phyloP scores from a whole-genome alignment of 2,888 invertebrate species.

The Platyscelio sp. region DNA sequence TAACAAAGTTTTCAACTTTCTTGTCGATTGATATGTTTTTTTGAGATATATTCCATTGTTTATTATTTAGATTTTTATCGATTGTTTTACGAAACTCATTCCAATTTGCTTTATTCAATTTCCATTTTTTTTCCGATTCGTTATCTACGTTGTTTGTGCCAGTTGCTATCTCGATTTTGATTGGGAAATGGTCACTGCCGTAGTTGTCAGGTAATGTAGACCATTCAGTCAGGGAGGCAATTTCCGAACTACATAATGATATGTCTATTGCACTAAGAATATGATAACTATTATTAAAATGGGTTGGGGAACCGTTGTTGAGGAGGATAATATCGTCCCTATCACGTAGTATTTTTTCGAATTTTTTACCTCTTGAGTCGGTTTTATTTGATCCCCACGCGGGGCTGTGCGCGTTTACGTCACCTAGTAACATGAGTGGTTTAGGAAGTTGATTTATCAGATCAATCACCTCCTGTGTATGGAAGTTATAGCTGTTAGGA shows the following conservation, averaged over 20 bases:
- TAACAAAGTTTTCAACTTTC: conserved; percentile 26
- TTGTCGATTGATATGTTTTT: conserved; percentile 23
- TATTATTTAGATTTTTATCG: not conserved
- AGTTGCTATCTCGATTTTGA: conserved; percentile 24
- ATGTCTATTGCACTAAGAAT: conserved; percentile 68
- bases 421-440: conserved; percentile 67
- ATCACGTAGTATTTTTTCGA: conserved; percentile 41
- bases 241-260: conserved; percentile 26
- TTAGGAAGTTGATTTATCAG: conserved; percentile 28
- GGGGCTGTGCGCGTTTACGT: conserved; percentile 70
- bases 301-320: conserved; percentile 51
- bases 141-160: not conserved
- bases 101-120: conserved; percentile 67
- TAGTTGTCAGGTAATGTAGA: conserved; percentile 5
- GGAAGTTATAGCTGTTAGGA: conserved; percentile 27
- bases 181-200: conserved; percentile 70
- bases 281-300: conserved; percentile 50
- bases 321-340: conserved; percentile 28
- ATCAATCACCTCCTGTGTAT: not conserved
- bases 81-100: conserved; percentile 23
- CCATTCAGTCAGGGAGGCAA: conserved; percentile 22
- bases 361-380: conserved; percentile 67
- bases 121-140: conserved; percentile 56
- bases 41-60: not conserved
- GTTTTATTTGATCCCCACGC: conserved; percentile 62